Evolutionary conservation across 1,140 invertebrate species (phyloP), one percentile per base, ranked within the genome.

Genomic region (Caenorhabditis latens): DNA sequence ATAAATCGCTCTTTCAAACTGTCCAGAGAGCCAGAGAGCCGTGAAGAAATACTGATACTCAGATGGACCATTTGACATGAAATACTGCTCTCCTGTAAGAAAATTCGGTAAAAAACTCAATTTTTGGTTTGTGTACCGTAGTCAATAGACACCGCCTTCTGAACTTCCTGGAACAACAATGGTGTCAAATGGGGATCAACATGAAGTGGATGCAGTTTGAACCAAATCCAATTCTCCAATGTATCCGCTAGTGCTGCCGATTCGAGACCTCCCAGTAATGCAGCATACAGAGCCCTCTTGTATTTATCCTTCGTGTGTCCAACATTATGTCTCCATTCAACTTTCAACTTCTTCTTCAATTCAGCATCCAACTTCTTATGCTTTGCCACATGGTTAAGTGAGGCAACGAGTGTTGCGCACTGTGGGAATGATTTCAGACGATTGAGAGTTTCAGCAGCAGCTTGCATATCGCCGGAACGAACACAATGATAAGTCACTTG

Each of bases 181-280:
- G 63, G 40, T 5, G 86, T 55, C 32, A 89, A 57, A 13, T 88
- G 55, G 11, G 85, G 84, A 87, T 91, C 86, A 16, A 91, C 67
- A 79, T 90, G 88, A 46, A 90, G 89, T 16, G 58, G 75, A 24
- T 90, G 65, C 40, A 92, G 75, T 42, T 90, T 87, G 40, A 90
- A 87, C 91, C 91, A 92, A 14, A 93, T 85, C 91, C 91, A 92
- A 48, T 86, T 90, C 58, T 91, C 90, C 83, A 91, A 88, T 19
- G 84, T 91, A 42, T 89, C 87, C 24, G 91, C 91, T 2, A 92
- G 85, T 40, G 87, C 89, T 6, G 90, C 86, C 55, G 75, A 71
- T 21, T 89, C 88, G 32, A 90, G 90, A 55, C 88, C 82, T 19
- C 89, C 90, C 9, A 91, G 86, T 4, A 91, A 71, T 14, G 92